Conservation (phyloP, 64 coral and sea anemone genomes). For the Pocillopora verrucosa region DNA sequence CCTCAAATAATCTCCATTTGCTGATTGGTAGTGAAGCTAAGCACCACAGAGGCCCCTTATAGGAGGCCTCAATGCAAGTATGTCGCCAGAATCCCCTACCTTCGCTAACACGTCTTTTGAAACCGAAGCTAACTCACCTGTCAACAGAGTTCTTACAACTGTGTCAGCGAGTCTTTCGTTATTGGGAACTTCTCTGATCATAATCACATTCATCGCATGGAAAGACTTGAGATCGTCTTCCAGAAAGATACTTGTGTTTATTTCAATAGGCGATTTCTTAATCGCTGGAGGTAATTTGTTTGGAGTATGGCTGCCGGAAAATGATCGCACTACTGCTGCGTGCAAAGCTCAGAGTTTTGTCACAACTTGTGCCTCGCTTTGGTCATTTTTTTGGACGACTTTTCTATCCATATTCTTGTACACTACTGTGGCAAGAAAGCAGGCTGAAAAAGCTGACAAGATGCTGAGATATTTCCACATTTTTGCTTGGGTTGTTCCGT, state of each 20-base stretch:
- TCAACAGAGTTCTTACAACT: slow-evolving; percentile 37
- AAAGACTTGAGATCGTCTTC: slow-evolving; percentile 71
- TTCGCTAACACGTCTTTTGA: background rate
- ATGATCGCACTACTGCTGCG: background rate
- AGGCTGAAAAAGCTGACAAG: slow-evolving; percentile 55
- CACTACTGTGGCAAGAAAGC: slow-evolving; percentile 46
- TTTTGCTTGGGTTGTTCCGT: slow-evolving; percentile 73
- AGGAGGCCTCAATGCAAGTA: background rate
- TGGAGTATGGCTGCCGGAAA: background rate
- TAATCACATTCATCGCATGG: slow-evolving; percentile 80
- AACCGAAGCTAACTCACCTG: background rate
- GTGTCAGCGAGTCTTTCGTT: slow-evolving; percentile 65
- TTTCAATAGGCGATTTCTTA: slow-evolving; percentile 91
- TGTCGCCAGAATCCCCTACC: background rate
- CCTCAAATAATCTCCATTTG: background rate
- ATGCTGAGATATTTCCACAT: slow-evolving; percentile 68
- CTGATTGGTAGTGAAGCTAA: background rate
- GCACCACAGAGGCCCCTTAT: background rate
- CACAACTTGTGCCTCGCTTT: slow-evolving; percentile 70
- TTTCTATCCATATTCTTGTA: slow-evolving; percentile 80
- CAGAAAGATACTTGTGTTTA: slow-evolving; percentile 76
- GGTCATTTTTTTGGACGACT: slow-evolving; percentile 96
- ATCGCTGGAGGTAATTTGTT: slow-evolving; percentile 57
- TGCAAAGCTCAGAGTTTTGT: slow-evolving; percentile 81
- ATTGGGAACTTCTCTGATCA: slow-evolving; percentile 71